These are phyloP conservation scores for Drosophila borborema DNA, from an alignment of 2,888 invertebrate genomes.

Conservation along the genomic window DNA sequence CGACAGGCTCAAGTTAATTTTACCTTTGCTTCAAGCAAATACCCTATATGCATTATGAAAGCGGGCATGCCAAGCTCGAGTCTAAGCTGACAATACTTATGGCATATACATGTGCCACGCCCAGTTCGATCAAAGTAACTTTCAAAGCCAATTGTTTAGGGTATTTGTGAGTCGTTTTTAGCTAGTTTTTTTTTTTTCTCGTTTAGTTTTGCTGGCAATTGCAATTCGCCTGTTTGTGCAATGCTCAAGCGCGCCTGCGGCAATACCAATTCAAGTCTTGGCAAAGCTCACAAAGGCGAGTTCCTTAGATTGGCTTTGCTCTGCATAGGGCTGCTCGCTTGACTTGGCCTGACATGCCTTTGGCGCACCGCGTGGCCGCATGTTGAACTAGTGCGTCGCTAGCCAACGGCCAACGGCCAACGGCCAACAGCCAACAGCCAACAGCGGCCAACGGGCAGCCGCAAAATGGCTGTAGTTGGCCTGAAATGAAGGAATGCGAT, in stretches of 20 bases:
- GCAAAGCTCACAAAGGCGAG: slow-evolving; percentile 61
- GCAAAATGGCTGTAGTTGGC: slow-evolving; percentile 23
- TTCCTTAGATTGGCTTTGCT: slow-evolving; percentile 59
- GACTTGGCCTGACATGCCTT: slow-evolving; percentile 69
- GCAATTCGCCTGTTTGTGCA: slow-evolving; percentile 39
- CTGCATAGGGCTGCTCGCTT: slow-evolving; percentile 39
- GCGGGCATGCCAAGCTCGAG: not conserved
- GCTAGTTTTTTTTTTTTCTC: slow-evolving; percentile 1
- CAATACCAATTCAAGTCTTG: slow-evolving; percentile 50
- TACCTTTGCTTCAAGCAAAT: slow-evolving; percentile 7
- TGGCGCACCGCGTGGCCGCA: slow-evolving; percentile 73
- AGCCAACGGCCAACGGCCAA: not conserved
- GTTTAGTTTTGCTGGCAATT: slow-evolving; percentile 23
- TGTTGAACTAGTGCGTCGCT: slow-evolving; percentile 37
- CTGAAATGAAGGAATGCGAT: not conserved
- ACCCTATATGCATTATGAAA: slow-evolving; percentile 1
- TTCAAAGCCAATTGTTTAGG: not conserved
- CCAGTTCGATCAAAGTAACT: too few species aligned
- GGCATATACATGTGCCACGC: too few species aligned
- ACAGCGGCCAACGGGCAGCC: slow-evolving; percentile 9
- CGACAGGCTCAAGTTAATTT: slow-evolving; percentile 11
- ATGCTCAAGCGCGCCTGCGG: slow-evolving; percentile 25
- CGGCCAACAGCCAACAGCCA: not conserved
- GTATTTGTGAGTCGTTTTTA: slow-evolving; percentile 16
- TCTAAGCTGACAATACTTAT: not conserved